Percentiles rank a stretch among this genome's conserved stretches.
Evolutionary conservation across 2,113 vertebrate species (phyloP).

Genomic region (Python bivittatus): DNA sequence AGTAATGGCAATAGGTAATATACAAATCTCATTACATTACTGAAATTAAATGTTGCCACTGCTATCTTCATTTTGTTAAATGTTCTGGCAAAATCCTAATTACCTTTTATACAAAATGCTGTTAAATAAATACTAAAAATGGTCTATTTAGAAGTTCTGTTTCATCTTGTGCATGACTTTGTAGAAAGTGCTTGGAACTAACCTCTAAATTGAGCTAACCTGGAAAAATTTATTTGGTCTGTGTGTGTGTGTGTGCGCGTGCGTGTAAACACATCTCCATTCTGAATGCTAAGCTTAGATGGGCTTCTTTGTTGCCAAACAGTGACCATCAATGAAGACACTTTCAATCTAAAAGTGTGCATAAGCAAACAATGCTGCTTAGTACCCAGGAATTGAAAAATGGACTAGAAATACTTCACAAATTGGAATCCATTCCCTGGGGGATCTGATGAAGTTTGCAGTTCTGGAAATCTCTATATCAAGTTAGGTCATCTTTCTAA

Average conservation of each 20-base stretch:
- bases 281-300: not conserved
- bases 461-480: not conserved
- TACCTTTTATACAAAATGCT: not conserved
- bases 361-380: not conserved
- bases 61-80: not conserved
- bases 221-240: not conserved
- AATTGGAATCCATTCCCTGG: not conserved
- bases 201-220: not conserved
- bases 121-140: not conserved
- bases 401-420: not conserved
- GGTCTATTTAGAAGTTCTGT: not conserved
- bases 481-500: not conserved
- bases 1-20: not conserved
- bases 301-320: not conserved
- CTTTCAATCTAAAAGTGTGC: not conserved
- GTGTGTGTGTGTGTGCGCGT: not conserved
- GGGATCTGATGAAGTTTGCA: not conserved
- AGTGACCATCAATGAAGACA: not conserved
- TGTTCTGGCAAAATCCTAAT: not conserved
- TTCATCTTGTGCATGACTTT: not conserved
- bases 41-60: not conserved
- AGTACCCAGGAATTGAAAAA: not conserved
- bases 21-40: not conserved
- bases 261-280: not conserved
- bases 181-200: not conserved